A percentile compares a stretch with the other conserved stretches of the same genome.
Evolutionary conservation across 2,888 invertebrate species (phyloP).

Genomic region (Chrysomela aeneicollis): DNA sequence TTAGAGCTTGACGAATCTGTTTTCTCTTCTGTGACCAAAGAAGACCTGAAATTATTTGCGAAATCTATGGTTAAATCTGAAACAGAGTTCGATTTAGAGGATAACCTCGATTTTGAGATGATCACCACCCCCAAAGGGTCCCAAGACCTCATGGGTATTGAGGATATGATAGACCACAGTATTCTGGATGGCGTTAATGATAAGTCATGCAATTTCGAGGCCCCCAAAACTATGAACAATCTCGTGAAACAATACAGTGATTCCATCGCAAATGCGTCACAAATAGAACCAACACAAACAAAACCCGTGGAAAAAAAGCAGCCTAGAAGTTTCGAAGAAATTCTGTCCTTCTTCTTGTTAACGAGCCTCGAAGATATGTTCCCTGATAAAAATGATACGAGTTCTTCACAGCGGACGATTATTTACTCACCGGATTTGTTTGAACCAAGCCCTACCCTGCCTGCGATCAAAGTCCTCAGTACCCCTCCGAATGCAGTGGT

Average conservation of each 20-base stretch:
- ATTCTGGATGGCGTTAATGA: slow-evolving; percentile 30
- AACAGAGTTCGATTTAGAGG: slow-evolving; percentile 26
- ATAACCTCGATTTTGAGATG: slow-evolving; percentile 22
- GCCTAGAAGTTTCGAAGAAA: slow-evolving; percentile 27
- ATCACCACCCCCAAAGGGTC: slow-evolving; percentile 28
- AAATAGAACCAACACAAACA: neutral
- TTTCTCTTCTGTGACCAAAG: slow-evolving; percentile 45
- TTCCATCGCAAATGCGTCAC: slow-evolving; percentile 28
- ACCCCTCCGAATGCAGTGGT: slow-evolving; percentile 4
- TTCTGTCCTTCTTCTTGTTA: slow-evolving; percentile 47
- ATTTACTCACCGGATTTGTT: slow-evolving; percentile 44
- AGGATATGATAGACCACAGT: slow-evolving; percentile 29
- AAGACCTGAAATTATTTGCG: slow-evolving; percentile 47
- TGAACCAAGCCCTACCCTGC: slow-evolving; percentile 14
- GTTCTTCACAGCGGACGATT: slow-evolving; percentile 42
- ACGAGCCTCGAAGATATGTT: slow-evolving; percentile 42
- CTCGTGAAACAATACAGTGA: slow-evolving; percentile 42
- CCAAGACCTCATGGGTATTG: slow-evolving; percentile 31
- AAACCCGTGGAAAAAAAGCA: neutral
- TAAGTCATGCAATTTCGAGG: slow-evolving; percentile 44
- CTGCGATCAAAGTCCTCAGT: neutral
- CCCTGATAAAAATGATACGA: slow-evolving; percentile 9
- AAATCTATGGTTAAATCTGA: slow-evolving; percentile 39
- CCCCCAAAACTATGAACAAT: slow-evolving; percentile 45
- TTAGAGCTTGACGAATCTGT: slow-evolving; percentile 40